A percentile compares a stretch with the other conserved stretches of the same genome.
Conservation (phyloP, 2,113 vertebrate genomes). For the Furnarius figulus region DNA sequence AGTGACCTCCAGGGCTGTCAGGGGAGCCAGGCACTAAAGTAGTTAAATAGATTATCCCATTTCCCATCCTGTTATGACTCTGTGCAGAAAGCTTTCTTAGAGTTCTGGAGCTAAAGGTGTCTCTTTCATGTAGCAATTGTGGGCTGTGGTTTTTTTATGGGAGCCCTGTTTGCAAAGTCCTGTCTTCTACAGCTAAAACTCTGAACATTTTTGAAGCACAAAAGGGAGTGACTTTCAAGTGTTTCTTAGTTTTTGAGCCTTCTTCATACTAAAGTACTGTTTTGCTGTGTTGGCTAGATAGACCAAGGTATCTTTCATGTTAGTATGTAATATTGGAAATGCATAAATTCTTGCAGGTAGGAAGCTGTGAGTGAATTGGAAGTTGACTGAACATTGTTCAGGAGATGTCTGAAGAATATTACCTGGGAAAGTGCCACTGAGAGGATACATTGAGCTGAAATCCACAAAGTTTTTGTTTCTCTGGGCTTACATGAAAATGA, state of each 20-base stretch:
- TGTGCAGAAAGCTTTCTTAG: not conserved
- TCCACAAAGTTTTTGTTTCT: not conserved
- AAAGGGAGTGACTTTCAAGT: not conserved
- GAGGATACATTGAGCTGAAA: not conserved
- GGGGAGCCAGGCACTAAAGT: not conserved
- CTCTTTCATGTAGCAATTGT: not conserved
- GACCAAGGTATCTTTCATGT: not conserved
- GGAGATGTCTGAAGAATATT: not conserved
- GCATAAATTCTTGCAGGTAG: not conserved
- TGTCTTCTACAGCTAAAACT: not conserved
- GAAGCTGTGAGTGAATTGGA: not conserved
- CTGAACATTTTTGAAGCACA: not conserved
- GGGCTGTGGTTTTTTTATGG: not conserved
- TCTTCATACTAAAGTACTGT: not conserved
- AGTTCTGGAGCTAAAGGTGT: not conserved
- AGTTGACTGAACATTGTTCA: not conserved
- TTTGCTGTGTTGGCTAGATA: not conserved
- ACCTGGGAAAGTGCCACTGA: not conserved
- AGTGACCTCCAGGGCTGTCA: not conserved
- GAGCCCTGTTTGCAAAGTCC: not conserved
- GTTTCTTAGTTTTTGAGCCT: not conserved
- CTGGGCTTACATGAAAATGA: not conserved
- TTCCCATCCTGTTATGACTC: not conserved
- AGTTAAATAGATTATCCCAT: not conserved
- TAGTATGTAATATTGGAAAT: not conserved